Conservation (phyloP, 2,113 vertebrate genomes). For the Hemiscyllium ocellatum region DNA sequence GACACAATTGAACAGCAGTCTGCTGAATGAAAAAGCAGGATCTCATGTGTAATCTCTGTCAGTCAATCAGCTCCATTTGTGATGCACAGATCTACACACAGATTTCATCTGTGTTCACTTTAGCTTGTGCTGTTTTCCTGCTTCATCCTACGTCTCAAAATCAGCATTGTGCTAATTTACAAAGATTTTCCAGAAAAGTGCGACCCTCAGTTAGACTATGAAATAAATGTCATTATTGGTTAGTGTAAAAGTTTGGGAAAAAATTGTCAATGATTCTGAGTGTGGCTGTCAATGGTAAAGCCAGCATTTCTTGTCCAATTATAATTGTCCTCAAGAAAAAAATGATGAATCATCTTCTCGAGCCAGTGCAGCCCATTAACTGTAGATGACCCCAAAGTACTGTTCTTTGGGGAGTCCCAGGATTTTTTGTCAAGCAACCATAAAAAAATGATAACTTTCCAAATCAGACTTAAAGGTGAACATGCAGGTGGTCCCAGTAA, state of each 20-base stretch:
- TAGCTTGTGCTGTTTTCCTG: background rate
- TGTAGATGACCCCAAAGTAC: too few relatives aligned
- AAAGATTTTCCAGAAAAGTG: background rate
- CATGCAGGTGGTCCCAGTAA: too few relatives aligned
- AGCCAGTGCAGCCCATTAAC: too few relatives aligned
- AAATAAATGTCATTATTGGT: background rate
- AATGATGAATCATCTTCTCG: too few relatives aligned
- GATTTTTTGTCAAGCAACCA: too few relatives aligned
- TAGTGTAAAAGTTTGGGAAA: background rate
- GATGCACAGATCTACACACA: constrained; percentile 42
- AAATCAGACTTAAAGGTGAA: too few relatives aligned
- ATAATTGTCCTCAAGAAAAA: too few relatives aligned
- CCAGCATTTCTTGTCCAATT: too few relatives aligned
- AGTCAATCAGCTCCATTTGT: constrained; percentile 37
- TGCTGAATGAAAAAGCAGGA: constrained; percentile 48
- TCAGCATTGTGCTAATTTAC: background rate
- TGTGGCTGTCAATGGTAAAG: too few relatives aligned
- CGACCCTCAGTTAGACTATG: background rate
- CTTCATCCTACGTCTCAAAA: background rate
- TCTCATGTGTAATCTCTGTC: constrained; percentile 40
- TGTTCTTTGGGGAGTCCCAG: too few relatives aligned
- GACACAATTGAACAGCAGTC: constrained; percentile 47
- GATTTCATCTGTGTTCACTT: constrained; percentile 39
- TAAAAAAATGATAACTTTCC: too few relatives aligned
- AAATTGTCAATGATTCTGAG: background rate